Evolutionary conservation across 2,888 invertebrate genomes (phyloP), one percentile per base, ranked within the genome.

Genomic region (Polietes domitor): DNA sequence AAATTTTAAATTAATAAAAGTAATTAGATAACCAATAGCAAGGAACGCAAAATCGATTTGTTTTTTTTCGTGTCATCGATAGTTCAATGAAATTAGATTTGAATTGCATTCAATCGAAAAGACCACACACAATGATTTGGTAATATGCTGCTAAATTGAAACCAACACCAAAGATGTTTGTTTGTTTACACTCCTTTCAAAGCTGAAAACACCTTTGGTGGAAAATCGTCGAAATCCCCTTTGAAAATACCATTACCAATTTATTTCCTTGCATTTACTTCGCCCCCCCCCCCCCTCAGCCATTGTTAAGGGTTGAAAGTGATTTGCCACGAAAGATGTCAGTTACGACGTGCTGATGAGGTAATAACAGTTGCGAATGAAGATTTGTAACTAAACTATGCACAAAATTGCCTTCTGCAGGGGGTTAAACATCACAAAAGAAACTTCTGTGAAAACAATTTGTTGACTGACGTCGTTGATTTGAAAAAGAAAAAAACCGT

Each of bases 181-280:
- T 28, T 55, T 80, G 47, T 47, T 80, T 15, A 75, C 58, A 75
- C 74, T 77, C 63, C 80, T 80, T 76, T 77, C 47, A 77, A 72
- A 75, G 68, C 68, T 80, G 82, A 80, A 82, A 84, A 73, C 80
- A 85, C 80, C 70, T 84, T 77, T 65, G 80, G 78, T 73, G 78
- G 47, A 82, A 85, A 82, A 70, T 75, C 72, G 75, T 68, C 58
- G 68, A 26, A 15, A 63, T 41, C 61, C 55, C 15, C 82, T 73
- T 82, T 43, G 4, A 15, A 63, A 9, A 53, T 21, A 9, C 24
- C 41, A 55, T 74, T 73, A 73, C 32, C 65, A 73, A 75, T 77
- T 65, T 65, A 37, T 17, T 77, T 12, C 28, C 12, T 82, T 26
- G 4, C 12, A 43, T 17, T 77, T 63, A 75, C 68, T 77, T 6